phyloP scores from a whole-genome alignment of 1,140 invertebrate genomes.

The Drosophila nasuta region DNA sequence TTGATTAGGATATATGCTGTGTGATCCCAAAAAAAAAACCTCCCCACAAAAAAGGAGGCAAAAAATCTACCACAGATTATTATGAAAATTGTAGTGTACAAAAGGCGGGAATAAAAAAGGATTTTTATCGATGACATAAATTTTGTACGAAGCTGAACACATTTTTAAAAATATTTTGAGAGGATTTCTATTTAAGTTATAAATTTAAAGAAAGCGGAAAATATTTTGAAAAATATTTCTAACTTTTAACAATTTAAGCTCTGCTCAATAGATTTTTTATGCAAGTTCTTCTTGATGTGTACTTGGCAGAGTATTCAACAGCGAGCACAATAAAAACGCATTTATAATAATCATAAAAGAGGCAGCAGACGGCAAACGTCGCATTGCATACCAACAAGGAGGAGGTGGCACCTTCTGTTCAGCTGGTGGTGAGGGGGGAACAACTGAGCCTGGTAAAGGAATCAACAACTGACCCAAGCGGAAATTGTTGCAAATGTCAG shows the following conservation, averaged over 20 bases:
- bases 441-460: neutral
- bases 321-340: slow-evolving; percentile 30
- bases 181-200: no score
- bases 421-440: neutral
- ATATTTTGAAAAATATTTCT: no score
- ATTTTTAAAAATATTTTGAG: no score
- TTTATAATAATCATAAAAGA: slow-evolving; percentile 81
- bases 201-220: no score
- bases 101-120: neutral
- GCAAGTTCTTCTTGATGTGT: neutral
- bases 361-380: slow-evolving; percentile 46
- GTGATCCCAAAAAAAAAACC: neutral
- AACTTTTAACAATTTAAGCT: no score
- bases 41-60: neutral
- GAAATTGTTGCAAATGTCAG: slow-evolving; percentile 82
- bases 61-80: neutral
- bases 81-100: neutral
- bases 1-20: neutral
- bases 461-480: slow-evolving; percentile 69
- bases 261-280: neutral
- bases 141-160: no score
- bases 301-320: slow-evolving; percentile 6
- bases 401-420: neutral
- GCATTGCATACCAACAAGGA: slow-evolving; percentile 58
- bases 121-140: neutral